A percentile compares a stretch with the other conserved stretches of the same genome.
Evolutionary conservation across 2,888 invertebrate genomes (phyloP).

Genomic region (Sympetrum striolatum): DNA sequence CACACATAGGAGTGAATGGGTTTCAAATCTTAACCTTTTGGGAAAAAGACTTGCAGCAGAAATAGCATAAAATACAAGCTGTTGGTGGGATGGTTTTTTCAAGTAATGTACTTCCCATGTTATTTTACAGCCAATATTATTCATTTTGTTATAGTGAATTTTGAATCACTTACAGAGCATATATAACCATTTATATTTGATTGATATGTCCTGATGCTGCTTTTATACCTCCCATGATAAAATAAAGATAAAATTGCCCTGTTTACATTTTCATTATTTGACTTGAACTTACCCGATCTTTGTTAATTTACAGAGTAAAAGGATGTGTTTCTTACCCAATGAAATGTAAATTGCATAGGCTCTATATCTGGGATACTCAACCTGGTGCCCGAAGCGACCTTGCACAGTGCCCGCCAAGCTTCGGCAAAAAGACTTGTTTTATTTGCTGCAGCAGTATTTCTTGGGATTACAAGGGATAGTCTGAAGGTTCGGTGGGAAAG

Average conservation of each 20-base stretch:
- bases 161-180: slow-evolving; percentile 38
- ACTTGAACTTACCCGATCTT: too few relatives aligned
- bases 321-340: too few relatives aligned
- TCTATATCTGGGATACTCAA: too few relatives aligned
- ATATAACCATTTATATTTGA: slow-evolving; percentile 42
- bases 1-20: not conserved
- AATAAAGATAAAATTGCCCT: slow-evolving; percentile 37
- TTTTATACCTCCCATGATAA: slow-evolving; percentile 42
- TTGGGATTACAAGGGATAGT: too few relatives aligned
- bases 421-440: too few relatives aligned
- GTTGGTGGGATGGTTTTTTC: slow-evolving; percentile 41
- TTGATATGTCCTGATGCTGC: slow-evolving; percentile 44
- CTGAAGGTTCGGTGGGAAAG: too few relatives aligned
- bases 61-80: slow-evolving; percentile 26
- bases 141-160: slow-evolving; percentile 38
- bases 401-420: too few relatives aligned
- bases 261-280: not conserved
- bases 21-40: not conserved
- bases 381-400: too few relatives aligned
- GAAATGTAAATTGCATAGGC: too few relatives aligned
- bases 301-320: too few relatives aligned
- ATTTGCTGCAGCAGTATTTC: too few relatives aligned
- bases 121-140: slow-evolving; percentile 40
- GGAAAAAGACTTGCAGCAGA: slow-evolving; percentile 1
- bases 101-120: slow-evolving; percentile 39